Evolutionary conservation across 23 tunicate species (phyloP).

Genomic region (Styela clava): DNA sequence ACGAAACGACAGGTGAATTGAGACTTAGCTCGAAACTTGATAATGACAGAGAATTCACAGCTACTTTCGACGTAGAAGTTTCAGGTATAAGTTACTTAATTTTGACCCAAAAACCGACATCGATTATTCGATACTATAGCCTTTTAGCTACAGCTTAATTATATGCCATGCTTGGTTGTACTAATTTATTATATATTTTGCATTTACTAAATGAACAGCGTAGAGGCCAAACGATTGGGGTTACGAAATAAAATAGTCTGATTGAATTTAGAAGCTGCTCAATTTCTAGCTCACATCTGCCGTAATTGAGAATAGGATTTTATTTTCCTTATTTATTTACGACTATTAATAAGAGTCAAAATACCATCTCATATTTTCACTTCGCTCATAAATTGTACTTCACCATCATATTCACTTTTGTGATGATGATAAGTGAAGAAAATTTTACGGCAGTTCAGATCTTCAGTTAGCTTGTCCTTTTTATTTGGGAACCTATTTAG

Average conservation of each 20-base stretch:
- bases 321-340: not conserved
- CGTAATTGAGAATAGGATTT: not conserved
- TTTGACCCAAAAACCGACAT: not conserved
- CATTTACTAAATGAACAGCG: not conserved
- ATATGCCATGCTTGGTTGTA: not conserved
- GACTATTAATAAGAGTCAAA: not conserved
- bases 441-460: too few relatives aligned
- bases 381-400: too few relatives aligned
- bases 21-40: constrained; percentile 51
- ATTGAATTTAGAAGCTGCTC: not conserved
- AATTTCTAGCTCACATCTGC: not conserved
- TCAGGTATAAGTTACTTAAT: constrained; percentile 45
- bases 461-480: too few relatives aligned
- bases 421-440: too few relatives aligned
- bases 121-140: not conserved
- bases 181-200: not conserved
- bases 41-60: constrained; percentile 72
- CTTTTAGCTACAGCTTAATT: not conserved
- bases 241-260: not conserved
- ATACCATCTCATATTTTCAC: too few relatives aligned
- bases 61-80: constrained; percentile 40
- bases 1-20: constrained; percentile 56
- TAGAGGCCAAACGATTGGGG: not conserved
- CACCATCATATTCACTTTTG: too few relatives aligned
- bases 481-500: too few relatives aligned